A percentile compares a stretch with the other conserved stretches of the same genome.
Evolutionary conservation across 2,888 invertebrate genomes (phyloP).

Genomic region (Apamea crenata): DNA sequence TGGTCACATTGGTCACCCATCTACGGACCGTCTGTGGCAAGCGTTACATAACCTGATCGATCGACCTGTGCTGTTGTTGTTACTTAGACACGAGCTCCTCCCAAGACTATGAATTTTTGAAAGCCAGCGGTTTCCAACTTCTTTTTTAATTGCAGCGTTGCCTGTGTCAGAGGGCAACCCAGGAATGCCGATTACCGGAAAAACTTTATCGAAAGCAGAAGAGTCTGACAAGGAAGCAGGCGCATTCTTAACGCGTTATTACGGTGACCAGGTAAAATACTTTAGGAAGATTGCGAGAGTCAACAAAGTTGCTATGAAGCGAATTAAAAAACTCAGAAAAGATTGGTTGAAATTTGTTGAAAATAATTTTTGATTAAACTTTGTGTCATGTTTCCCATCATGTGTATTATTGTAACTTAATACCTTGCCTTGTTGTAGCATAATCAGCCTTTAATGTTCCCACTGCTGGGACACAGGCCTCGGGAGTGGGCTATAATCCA

Average conservation of each 20-base stretch:
- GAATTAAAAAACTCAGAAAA: constrained; percentile 22
- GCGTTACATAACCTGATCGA: too few relatives aligned
- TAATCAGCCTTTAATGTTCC: neutral
- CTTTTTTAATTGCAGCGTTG: neutral
- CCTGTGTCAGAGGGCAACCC: neutral
- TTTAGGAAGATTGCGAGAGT: constrained; percentile 10
- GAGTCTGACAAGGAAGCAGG: neutral
- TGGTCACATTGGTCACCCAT: too few relatives aligned
- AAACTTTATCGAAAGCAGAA: neutral
- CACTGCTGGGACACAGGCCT: neutral
- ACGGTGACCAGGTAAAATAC: constrained; percentile 14
- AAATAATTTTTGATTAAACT: constrained; percentile 19
- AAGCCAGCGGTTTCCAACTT: neutral
- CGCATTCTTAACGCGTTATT: constrained; percentile 6
- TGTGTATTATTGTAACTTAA: constrained; percentile 6
- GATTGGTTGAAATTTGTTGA: constrained; percentile 33
- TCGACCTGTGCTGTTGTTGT: too few relatives aligned
- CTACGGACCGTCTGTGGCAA: too few relatives aligned
- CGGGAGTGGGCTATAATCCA: neutral
- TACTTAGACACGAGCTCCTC: too few relatives aligned
- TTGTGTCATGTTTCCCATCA: neutral
- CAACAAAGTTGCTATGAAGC: constrained; percentile 32
- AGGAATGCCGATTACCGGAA: neutral
- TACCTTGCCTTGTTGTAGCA: neutral
- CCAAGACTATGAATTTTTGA: too few relatives aligned